Conservation (phyloP, 1,140 invertebrate genomes). For the Microplitis demolitor region DNA sequence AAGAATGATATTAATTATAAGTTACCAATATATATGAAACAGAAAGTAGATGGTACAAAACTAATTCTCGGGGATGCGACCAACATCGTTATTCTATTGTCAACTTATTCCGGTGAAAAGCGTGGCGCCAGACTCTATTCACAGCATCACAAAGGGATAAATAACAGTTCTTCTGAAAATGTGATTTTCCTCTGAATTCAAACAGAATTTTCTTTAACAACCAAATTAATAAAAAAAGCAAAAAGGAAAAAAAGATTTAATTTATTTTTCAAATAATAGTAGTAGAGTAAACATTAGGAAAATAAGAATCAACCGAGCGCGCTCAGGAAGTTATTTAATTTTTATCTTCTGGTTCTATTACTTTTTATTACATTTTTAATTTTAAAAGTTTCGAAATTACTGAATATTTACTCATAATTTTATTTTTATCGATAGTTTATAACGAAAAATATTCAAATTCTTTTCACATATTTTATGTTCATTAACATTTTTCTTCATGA, state of each 20-base stretch:
- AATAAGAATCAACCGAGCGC: too few relatives aligned
- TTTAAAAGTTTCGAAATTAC: too few relatives aligned
- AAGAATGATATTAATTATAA: too few relatives aligned
- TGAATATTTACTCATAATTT: too few relatives aligned
- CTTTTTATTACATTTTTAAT: too few relatives aligned
- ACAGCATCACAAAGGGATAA: not conserved
- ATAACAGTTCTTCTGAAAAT: conserved; percentile 5
- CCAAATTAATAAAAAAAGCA: not conserved
- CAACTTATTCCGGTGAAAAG: not conserved
- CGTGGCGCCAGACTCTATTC: conserved; percentile 10
- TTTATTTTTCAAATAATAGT: not conserved
- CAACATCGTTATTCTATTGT: conserved; percentile 10
- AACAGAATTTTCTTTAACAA: not conserved
- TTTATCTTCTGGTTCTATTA: too few relatives aligned
- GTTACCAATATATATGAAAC: not conserved
- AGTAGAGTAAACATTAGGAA: too few relatives aligned
- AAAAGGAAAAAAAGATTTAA: not conserved
- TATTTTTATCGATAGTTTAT: too few relatives aligned
- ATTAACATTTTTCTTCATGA: too few relatives aligned
- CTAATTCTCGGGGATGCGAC: conserved; percentile 5
- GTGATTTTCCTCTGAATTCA: conserved; percentile 3
- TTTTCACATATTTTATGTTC: too few relatives aligned
- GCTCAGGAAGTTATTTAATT: too few relatives aligned
- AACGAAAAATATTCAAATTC: too few relatives aligned
- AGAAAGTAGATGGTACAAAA: not conserved